phyloP scores from a whole-genome alignment of 2,797 vertebrate species.

The Cryptoprocta ferox region DNA sequence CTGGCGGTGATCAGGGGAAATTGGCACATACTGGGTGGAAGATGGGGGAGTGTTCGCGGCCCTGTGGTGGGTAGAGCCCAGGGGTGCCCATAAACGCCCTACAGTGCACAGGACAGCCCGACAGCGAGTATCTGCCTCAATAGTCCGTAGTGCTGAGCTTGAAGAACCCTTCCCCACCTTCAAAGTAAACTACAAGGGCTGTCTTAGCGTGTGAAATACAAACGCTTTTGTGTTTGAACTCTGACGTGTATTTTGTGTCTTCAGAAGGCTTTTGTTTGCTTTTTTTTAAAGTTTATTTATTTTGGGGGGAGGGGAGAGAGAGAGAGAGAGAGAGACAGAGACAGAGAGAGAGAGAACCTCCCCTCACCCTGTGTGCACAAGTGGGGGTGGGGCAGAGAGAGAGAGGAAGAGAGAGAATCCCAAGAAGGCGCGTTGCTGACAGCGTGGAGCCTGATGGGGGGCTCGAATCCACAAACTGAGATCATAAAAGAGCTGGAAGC shows the following conservation, averaged over 20 bases:
- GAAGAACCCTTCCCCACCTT: background rate
- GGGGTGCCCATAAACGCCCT: background rate
- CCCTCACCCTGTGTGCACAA: too few relatives aligned
- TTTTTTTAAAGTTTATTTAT: too few relatives aligned
- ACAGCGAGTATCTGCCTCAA: background rate
- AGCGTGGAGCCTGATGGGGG: too few relatives aligned
- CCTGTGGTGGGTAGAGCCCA: background rate
- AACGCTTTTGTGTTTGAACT: background rate
- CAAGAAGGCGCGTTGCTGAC: too few relatives aligned
- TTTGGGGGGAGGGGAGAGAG: too few relatives aligned
- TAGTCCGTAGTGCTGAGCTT: background rate
- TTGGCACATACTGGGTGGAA: background rate
- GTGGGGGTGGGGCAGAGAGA: too few relatives aligned
- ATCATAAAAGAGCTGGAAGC: too few relatives aligned
- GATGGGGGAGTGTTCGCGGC: background rate
- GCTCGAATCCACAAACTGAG: too few relatives aligned
- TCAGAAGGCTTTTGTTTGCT: background rate
- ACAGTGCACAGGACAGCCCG: accelerated
- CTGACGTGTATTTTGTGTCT: background rate
- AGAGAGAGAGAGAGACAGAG: too few relatives aligned
- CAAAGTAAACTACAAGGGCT: background rate
- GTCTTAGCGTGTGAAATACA: background rate
- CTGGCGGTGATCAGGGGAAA: background rate
- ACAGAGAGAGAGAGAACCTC: too few relatives aligned
- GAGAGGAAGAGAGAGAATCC: too few relatives aligned